Base-by-base conservation (phyloP, 1,140 invertebrate species). In the Drosophila micromelanica region DNA sequence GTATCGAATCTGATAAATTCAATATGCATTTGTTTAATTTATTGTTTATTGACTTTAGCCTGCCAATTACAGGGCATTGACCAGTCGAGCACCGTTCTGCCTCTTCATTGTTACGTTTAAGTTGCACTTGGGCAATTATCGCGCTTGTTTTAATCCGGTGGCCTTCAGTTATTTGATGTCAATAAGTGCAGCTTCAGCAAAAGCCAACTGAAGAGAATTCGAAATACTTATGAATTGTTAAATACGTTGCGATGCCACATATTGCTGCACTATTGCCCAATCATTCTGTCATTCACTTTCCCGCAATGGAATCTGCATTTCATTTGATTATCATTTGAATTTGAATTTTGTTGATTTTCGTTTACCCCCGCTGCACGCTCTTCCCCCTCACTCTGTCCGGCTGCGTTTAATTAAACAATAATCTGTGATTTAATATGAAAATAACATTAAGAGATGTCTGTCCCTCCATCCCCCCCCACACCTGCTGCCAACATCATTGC, bases 371-470 rank as follows among this genome's bases (percentile, higher is more conserved):
- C n/a, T 46, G n/a, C 17, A 13, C 30, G 27, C 27, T 27, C 32
- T 35, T n/a, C n/a, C 32, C 6, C 6, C 6, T 13, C 13, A 13
- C 45, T 67, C 51, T 49, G 35, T 43, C 59, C 20, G 20, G 20
- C 20, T 52, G 38, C 78, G 52, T 81, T 80, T 80, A 80, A 77
- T 81, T 80, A 81, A 77, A 80, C 78, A 80, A 77, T 81, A 80
- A 80, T 77, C 73, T 81, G 81, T 80, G 78, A 80, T 80, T 80
- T 63, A 80, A 74, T 78, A 70, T 82, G 70, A 82, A 78, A 82
- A 77, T 77, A 73, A 63, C 62, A 73, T 73, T 48, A n/a, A 23
- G 17, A 3, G 30, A 30, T 20, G 23, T 6, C 11, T n/a, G 23
- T 5, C 11, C 1, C 38, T 13, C 3, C 5, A 2, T 35, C 9